Conservation (phyloP, 2,113 vertebrate species). For the Myodes glareolus region DNA sequence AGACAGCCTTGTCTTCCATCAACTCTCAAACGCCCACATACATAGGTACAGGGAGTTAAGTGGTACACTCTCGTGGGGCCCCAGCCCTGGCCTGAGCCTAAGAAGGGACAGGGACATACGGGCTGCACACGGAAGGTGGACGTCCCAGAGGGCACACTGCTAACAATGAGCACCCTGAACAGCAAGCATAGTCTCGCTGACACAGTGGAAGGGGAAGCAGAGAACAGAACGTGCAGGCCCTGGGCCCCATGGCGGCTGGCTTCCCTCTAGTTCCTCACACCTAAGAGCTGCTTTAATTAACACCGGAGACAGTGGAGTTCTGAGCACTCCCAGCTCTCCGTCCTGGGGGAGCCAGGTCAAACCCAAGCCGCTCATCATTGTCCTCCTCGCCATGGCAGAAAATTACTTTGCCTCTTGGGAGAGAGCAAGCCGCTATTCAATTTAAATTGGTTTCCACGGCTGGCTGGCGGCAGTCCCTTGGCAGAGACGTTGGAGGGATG, state of each 20-base stretch:
- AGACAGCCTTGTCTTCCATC: not conserved
- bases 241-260: accelerated
- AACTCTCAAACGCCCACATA: not conserved
- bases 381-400: not conserved
- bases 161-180: not conserved
- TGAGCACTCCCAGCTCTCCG: not conserved
- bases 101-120: not conserved
- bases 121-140: accelerated
- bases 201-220: not conserved
- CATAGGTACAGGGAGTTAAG: not conserved
- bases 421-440: not conserved
- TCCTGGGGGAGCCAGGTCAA: not conserved
- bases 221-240: not conserved
- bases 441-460: constrained; percentile 56
- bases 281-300: not conserved
- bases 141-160: not conserved
- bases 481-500: not conserved
- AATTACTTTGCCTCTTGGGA: constrained; percentile 22
- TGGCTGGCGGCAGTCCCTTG: not conserved
- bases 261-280: not conserved
- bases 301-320: not conserved
- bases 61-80: too few relatives aligned
- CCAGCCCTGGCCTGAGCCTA: not conserved
- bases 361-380: not conserved
- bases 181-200: not conserved